Base-by-base conservation (phyloP, 1,140 invertebrate species). In the Eumeta japonica region DNA sequence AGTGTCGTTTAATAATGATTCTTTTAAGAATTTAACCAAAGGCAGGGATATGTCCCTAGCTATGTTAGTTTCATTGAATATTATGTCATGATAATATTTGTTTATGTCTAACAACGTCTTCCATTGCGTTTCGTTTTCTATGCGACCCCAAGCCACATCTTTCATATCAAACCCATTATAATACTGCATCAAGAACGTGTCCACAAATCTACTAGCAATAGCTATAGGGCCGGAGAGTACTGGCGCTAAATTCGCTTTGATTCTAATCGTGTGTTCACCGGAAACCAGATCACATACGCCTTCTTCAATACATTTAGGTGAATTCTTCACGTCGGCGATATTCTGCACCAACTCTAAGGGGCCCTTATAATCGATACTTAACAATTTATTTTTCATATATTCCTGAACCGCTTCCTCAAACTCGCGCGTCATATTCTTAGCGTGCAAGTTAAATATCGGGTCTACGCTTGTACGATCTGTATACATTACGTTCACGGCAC, bases 181-280 rank as follows among this genome's bases (percentile, higher is more conserved):
- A 41, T 66, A 62, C 30, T 58, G 50, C 68, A 73, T 73, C 1
- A 68, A 35, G 38, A 73, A 66, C 2, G 58, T 52, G 46, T 73
- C 65, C 14, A 63, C 39, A 3, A 51, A 58, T 16, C 54, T 52
- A 37, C 70, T 70, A 5, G 54, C 42, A 13, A 59, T 47, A 40
- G 60, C 62, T 10, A 73, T 43, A 5, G 65, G 62, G 2, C 68
- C 68, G n/a, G 32, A 40, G 7, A 67, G 9, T 43, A 51, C 52
- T 1, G 67, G 65, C 37, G 62, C 65, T 3, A 45, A 33, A 7
- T 54, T 58, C 10, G 37, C 27, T 2, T 27, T 39, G 14, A 59
- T 50, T 36, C 42, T 31, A 5, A 59, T 34, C 35, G 52, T 41
- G 42, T 62, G 58, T 28, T 49, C 49, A 16, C 54, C 58, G 10